Percentiles rank a stretch among this genome's conserved stretches.
Evolutionary conservation across 2,797 vertebrate species (phyloP).

Genomic region (Pipistrellus pygmaeus): DNA sequence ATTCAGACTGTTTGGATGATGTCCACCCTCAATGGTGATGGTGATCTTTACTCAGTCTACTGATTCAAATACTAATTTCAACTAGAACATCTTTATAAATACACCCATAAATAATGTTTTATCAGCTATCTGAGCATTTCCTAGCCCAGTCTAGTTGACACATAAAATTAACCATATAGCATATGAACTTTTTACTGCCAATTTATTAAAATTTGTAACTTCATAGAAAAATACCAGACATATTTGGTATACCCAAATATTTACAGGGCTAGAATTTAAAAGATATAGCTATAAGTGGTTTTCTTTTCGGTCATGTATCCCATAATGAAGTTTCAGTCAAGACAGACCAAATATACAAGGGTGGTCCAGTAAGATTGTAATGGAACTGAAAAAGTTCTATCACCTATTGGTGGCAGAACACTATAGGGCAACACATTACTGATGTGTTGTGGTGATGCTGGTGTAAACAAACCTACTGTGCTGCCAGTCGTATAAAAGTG

Average conservation of each 20-base stretch:
- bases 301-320: not conserved
- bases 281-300: not conserved
- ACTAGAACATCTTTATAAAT: not conserved
- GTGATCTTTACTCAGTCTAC: not conserved
- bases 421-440: not conserved
- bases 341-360: not conserved
- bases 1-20: not conserved
- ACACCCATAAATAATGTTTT: not conserved
- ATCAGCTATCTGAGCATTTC: not conserved
- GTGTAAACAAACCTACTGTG: not conserved
- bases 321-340: not conserved
- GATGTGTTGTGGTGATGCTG: not conserved
- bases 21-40: not conserved
- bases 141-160: not conserved
- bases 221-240: not conserved
- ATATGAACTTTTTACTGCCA: not conserved
- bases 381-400: not conserved
- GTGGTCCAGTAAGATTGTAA: not conserved
- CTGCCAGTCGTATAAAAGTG: not conserved
- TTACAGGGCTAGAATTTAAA: slow-evolving; percentile 17
- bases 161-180: not conserved
- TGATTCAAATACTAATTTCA: not conserved
- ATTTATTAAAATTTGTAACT: not conserved
- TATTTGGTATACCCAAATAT: not conserved
- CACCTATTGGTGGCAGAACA: not conserved